phyloP scores from a whole-genome alignment of 2,888 invertebrate genomes.

The Drosophila kambysellisi region DNA sequence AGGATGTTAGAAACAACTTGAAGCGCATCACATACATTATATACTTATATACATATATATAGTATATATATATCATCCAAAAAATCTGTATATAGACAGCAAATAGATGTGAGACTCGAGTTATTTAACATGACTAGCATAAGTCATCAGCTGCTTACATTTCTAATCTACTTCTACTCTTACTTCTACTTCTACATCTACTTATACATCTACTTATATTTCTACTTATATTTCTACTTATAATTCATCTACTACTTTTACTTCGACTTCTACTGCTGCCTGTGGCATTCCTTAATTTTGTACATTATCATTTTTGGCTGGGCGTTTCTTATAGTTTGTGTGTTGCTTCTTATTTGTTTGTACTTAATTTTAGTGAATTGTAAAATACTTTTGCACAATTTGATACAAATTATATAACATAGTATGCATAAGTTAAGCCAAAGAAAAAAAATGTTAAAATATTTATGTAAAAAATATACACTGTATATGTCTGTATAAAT shows the following conservation, averaged over 20 bases:
- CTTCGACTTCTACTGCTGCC: slow-evolving; percentile 29
- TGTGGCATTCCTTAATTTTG: slow-evolving; percentile 49
- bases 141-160: slow-evolving; percentile 8
- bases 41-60: neutral
- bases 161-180: slow-evolving; percentile 15
- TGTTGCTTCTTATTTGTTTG: slow-evolving; percentile 63
- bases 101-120: slow-evolving; percentile 17
- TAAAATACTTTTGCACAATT: slow-evolving; percentile 72
- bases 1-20: slow-evolving; percentile 20
- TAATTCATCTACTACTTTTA: slow-evolving; percentile 9
- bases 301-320: slow-evolving; percentile 62
- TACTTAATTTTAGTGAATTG: slow-evolving; percentile 74
- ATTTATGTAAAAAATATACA: slow-evolving; percentile 49
- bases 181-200: slow-evolving; percentile 1
- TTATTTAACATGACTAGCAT: slow-evolving; percentile 16
- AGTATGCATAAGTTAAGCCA: slow-evolving; percentile 84
- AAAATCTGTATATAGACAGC: slow-evolving; percentile 20
- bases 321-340: slow-evolving; percentile 44
- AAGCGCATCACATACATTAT: slow-evolving; percentile 22
- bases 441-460: slow-evolving; percentile 81
- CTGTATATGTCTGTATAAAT: slow-evolving; percentile 18
- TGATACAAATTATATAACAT: slow-evolving; percentile 62
- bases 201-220: slow-evolving; percentile 5
- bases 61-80: neutral
- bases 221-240: slow-evolving; percentile 10